Evolutionary conservation across 2,888 invertebrate genomes (phyloP), one percentile per base, ranked within the genome.

Genomic region (Mamestra brassicae): DNA sequence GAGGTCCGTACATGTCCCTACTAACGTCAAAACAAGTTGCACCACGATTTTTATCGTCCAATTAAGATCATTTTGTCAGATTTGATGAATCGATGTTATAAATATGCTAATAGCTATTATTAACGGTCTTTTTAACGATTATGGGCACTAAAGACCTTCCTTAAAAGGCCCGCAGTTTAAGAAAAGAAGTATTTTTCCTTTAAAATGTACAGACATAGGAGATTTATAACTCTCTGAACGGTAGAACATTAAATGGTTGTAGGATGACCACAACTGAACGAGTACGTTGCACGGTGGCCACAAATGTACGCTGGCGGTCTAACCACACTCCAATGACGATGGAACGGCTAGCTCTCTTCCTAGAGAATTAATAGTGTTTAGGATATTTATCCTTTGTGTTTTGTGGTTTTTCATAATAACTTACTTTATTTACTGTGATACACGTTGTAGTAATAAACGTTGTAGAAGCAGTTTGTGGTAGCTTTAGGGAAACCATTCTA

Each of bases 91-190:
- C 47, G 50, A 60, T 81, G 71, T 74, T 68, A 71, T 81, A 66
- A 77, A 65, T 71, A 81, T 77, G 78, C 73, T 71, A 78, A 82
- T 74, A 62, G 78, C 58, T 60, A 65, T 71, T 81, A 81, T 78
- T 82, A 78, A 45, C 55, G 55, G 62, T 45, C 0, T 65, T 69
- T 58, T 52, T 17, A 54, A 38, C 50, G 57, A 34, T 60, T 47
- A 66, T 42, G 17, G 62, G 36, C 11, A 50, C 61, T 71, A 75
- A 80, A 72, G 70, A 63, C 17, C 45, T 0, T 52, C 55, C 58
- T 26, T 65, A 73, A 71, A 71, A 65, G 67, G 54, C 11, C 8
- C 55, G 55, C 11, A 60, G 52, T 67, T 62, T 78, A 67, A 67
- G 71, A 74, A 62, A 50, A 65, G 10, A 55, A 61, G 26, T 70